Percentiles rank a stretch among this genome's conserved stretches.
These are phyloP conservation scores for Ursus arctos DNA, from an alignment of 2,113 vertebrate species.

Conservation along the genomic window DNA sequence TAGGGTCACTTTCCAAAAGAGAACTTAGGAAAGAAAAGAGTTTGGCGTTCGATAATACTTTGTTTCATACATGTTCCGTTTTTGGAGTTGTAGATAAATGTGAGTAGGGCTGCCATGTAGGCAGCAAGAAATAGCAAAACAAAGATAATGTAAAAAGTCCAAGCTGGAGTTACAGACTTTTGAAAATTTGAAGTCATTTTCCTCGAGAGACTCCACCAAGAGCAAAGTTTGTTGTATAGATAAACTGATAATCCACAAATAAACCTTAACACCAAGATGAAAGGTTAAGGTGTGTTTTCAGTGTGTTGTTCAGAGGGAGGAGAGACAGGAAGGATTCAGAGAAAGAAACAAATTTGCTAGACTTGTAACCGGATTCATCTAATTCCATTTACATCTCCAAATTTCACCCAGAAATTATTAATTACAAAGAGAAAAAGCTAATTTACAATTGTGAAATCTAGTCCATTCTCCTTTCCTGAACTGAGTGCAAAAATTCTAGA, in stretches of 20 bases:
- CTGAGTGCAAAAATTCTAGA: slow-evolving; percentile 43
- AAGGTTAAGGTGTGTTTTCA: background rate
- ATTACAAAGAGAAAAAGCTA: background rate
- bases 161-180: background rate
- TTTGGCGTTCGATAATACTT: background rate
- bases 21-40: background rate
- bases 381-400: slow-evolving; percentile 10
- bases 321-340: background rate
- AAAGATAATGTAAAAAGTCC: background rate
- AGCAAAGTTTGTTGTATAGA: background rate
- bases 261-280: background rate
- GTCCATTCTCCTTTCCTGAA: background rate
- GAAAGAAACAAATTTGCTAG: background rate
- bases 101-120: background rate
- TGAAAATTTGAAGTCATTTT: slow-evolving; percentile 8
- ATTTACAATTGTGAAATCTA: background rate
- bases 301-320: background rate
- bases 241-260: background rate
- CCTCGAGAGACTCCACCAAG: background rate
- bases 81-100: background rate
- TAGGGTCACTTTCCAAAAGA: background rate
- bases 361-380: slow-evolving; percentile 18
- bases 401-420: slow-evolving; percentile 34
- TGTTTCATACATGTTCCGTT: background rate
- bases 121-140: background rate